These are phyloP conservation scores for Thysanoteuthis rhombus DNA, from an alignment of 2,888 invertebrate genomes.

Conservation along the genomic window DNA sequence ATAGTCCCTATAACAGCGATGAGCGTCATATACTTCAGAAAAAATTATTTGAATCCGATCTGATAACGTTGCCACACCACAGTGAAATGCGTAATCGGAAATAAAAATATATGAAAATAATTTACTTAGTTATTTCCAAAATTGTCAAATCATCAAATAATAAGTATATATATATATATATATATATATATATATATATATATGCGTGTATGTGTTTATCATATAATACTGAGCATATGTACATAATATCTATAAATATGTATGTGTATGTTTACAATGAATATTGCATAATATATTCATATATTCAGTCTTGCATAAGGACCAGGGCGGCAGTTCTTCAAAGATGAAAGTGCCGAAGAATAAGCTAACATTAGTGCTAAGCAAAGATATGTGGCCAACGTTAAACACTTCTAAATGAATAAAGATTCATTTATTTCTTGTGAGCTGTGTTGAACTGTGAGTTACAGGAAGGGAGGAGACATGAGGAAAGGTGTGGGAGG, in stretches of 20 bases:
- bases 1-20: too few species aligned
- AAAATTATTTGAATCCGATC: too few species aligned
- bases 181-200: too few species aligned
- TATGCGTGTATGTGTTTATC: too few species aligned
- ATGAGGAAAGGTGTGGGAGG: neutral
- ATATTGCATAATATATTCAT: neutral
- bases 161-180: too few species aligned
- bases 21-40: too few species aligned
- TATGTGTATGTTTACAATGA: neutral
- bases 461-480: neutral
- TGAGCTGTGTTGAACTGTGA: neutral
- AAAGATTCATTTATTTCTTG: neutral
- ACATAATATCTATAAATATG: neutral
- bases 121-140: too few species aligned
- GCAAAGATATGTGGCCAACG: neutral
- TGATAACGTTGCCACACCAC: too few species aligned
- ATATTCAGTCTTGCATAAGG: neutral
- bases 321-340: neutral
- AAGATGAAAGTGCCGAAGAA: neutral
- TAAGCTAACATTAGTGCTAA: slow-evolving; percentile 12
- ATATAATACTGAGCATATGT: too few species aligned
- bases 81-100: too few species aligned
- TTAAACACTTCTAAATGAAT: neutral
- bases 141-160: too few species aligned
- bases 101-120: too few species aligned